Evolutionary conservation across 2,888 invertebrate genomes (phyloP).

Genomic region (Cistogaster globosa): DNA sequence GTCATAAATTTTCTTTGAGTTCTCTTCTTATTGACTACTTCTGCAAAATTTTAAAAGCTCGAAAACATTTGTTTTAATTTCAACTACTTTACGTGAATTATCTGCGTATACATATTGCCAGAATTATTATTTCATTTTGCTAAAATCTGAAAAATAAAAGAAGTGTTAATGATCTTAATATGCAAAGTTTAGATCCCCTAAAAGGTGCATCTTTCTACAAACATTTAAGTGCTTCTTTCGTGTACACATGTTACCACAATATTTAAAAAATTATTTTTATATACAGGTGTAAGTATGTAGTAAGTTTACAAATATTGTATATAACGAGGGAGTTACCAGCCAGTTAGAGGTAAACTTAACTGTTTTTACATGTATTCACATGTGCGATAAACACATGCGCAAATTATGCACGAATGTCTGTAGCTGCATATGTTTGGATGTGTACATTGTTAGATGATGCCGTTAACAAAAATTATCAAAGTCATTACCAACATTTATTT

Average conservation of each 20-base stretch:
- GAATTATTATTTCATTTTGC: not conserved
- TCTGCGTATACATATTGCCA: not conserved
- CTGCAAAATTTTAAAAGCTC: no score
- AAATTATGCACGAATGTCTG: not conserved
- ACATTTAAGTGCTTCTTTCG: not conserved
- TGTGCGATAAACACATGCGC: conserved; percentile 23
- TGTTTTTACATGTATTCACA: conserved; percentile 7
- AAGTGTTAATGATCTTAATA: no score
- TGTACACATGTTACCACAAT: not conserved
- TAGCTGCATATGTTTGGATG: not conserved
- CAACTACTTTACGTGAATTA: not conserved
- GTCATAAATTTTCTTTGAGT: no score
- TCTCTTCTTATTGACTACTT: no score
- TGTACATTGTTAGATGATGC: conserved; percentile 12
- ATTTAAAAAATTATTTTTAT: not conserved
- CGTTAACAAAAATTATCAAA: conserved; percentile 50
- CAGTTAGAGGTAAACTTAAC: conserved; percentile 10
- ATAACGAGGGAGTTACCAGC: not conserved
- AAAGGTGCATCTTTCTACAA: no score
- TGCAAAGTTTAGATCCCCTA: no score
- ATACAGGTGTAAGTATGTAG: not conserved
- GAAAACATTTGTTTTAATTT: no score
- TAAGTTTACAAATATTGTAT: not conserved
- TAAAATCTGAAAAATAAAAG: not conserved
- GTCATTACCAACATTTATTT: conserved; percentile 63